These are phyloP conservation scores for Drosophila multiciliata DNA, from an alignment of 2,888 invertebrate genomes.

Conservation along the genomic window DNA sequence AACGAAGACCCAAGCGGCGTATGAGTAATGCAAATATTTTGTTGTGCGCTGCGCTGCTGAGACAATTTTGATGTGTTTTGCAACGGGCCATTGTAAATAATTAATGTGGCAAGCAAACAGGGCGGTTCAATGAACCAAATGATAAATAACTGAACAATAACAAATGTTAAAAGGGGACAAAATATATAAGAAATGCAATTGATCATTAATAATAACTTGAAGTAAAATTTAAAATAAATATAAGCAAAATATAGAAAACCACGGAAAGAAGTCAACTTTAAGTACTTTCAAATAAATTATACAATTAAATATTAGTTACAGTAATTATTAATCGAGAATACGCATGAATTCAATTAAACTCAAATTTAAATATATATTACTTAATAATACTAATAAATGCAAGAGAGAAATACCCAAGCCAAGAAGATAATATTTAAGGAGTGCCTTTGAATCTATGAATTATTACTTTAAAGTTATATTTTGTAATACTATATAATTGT, in stretches of 20 bases:
- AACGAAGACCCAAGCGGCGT: slow-evolving; percentile 45
- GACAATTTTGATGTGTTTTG: slow-evolving; percentile 35
- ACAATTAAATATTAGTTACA: background rate
- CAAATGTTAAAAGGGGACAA: background rate
- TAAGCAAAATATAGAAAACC: accelerated
- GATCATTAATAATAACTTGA: background rate
- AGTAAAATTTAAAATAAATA: background rate
- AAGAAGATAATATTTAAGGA: background rate
- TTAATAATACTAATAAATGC: background rate
- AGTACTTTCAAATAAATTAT: background rate
- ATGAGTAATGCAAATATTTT: slow-evolving; percentile 69
- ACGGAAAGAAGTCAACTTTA: background rate
- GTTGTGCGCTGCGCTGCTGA: slow-evolving; percentile 28
- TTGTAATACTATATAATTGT: background rate
- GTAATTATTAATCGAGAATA: background rate
- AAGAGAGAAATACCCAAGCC: background rate
- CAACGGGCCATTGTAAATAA: slow-evolving; percentile 35
- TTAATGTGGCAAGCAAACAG: slow-evolving; percentile 5
- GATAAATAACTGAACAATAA: background rate
- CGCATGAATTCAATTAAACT: accelerated
- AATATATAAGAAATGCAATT: too few relatives aligned
- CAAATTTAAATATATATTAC: background rate
- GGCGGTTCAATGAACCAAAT: background rate
- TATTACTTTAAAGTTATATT: background rate
- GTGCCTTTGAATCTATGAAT: accelerated